These are phyloP conservation scores for Allobates femoralis DNA, from an alignment of 2,797 vertebrate species.

Conservation along the genomic window DNA sequence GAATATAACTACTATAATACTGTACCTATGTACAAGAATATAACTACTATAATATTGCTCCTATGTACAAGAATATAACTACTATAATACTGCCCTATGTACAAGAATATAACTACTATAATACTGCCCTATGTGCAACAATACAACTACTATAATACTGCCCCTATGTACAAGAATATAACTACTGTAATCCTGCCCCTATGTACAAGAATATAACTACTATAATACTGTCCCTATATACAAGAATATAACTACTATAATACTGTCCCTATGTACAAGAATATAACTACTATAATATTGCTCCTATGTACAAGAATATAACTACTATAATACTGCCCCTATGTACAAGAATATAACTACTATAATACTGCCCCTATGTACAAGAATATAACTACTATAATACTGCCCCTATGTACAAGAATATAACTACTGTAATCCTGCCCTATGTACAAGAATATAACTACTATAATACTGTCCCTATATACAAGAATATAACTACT, in stretches of 20 bases:
- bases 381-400: conserved; percentile 2
- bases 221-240: conserved; percentile 1
- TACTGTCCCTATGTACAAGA: too few relatives aligned
- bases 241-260: conserved; percentile 2
- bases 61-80: too few relatives aligned
- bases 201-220: conserved; percentile 6
- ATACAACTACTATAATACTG: conserved; percentile 14
- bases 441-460: too few relatives aligned
- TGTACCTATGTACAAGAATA: too few relatives aligned
- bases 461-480: too few relatives aligned
- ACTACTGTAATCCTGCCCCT: conserved; percentile 1
- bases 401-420: not conserved
- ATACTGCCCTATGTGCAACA: not conserved
- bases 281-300: too few relatives aligned
- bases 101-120: too few relatives aligned
- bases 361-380: not conserved
- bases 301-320: too few relatives aligned
- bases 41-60: too few relatives aligned
- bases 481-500: conserved; percentile 12
- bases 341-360: conserved; percentile 1
- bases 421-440: conserved; percentile 1
- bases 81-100: too few relatives aligned
- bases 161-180: not conserved
- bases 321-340: too few relatives aligned
- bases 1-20: too few relatives aligned